Conservation (phyloP, 2,797 vertebrate genomes). For the Crax fasciolata region DNA sequence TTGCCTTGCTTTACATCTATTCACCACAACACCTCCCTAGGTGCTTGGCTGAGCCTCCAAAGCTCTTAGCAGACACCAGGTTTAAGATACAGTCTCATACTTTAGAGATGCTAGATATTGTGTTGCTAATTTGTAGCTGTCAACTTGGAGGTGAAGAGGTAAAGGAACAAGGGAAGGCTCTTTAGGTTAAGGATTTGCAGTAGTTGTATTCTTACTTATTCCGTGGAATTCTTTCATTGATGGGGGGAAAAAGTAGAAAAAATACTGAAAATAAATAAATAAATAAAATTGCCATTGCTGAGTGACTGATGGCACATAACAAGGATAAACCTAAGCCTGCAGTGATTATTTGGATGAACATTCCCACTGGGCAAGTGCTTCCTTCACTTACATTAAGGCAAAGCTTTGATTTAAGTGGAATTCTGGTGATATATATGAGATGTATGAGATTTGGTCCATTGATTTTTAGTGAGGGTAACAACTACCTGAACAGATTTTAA, state of each 20-base stretch:
- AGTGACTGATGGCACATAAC: background rate
- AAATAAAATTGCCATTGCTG: constrained; percentile 1
- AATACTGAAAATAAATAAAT: constrained; percentile 22
- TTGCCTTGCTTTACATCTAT: background rate
- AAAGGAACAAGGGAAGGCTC: background rate
- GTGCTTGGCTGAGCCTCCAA: fast-evolving
- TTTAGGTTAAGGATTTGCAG: background rate
- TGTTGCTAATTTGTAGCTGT: background rate
- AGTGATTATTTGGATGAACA: constrained; percentile 24
- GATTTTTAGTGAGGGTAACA: constrained; percentile 59
- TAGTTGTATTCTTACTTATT: background rate
- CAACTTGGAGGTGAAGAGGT: background rate
- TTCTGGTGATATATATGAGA: constrained; percentile 42
- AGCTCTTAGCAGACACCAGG: background rate
- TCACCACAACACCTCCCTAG: background rate
- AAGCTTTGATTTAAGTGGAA: constrained; percentile 31
- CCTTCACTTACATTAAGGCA: constrained; percentile 12
- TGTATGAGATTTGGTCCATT: constrained; percentile 49
- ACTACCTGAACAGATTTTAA: constrained; percentile 44
- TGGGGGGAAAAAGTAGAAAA: background rate
- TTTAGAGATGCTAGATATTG: background rate
- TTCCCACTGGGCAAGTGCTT: constrained; percentile 14
- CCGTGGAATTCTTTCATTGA: background rate
- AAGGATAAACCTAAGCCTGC: background rate
- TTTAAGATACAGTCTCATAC: background rate